Evolutionary conservation across 2,113 vertebrate species (phyloP).

Genomic region (Sturnus vulgaris): DNA sequence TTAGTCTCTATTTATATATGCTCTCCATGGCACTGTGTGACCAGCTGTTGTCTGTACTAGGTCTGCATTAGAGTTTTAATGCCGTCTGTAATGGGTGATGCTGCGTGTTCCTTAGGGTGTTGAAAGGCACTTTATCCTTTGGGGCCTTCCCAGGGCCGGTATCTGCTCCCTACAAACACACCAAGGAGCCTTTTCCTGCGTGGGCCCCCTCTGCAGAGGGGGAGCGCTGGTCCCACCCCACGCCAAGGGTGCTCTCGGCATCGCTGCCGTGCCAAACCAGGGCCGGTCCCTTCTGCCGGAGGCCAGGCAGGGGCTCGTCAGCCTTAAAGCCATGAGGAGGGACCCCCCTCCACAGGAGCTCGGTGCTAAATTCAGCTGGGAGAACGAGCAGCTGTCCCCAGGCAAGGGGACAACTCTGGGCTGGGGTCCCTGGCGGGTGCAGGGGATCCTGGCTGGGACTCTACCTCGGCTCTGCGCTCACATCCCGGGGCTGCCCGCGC

Average conservation of each 20-base stretch:
- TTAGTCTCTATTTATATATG: constrained; percentile 58
- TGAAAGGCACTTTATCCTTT: constrained; percentile 42
- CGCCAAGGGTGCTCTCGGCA: background rate
- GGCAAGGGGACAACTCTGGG: background rate
- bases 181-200: constrained; percentile 40
- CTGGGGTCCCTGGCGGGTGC: background rate
- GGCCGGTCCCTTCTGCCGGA: background rate
- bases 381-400: background rate
- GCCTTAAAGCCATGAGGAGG: constrained; percentile 53
- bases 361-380: constrained; percentile 68
- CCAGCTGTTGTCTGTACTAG: constrained; percentile 33
- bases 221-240: background rate
- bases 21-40: constrained; percentile 38
- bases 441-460: background rate
- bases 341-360: background rate
- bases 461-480: constrained; percentile 23
- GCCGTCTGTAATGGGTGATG: constrained; percentile 13
- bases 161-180: constrained; percentile 21
- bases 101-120: background rate
- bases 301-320: background rate
- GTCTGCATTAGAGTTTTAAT: constrained; percentile 18
- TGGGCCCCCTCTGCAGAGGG: background rate
- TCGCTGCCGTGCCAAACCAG: background rate
- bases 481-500: background rate
- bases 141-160: background rate